Conservation (phyloP, 2,888 invertebrate genomes). For the Himalopsyche kuldschensis region DNA sequence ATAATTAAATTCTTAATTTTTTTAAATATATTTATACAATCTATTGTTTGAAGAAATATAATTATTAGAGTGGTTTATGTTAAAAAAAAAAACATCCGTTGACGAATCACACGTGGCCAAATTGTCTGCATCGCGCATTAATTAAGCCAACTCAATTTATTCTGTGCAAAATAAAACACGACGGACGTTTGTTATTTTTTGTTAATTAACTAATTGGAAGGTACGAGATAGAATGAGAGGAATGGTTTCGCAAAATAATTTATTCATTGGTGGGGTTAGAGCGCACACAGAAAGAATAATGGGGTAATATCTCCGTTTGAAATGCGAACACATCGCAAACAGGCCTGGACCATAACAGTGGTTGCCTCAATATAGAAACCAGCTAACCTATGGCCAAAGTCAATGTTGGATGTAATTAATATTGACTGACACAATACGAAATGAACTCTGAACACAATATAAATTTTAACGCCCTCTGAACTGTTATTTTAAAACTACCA, state of each 20-base stretch:
- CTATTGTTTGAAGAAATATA: no score
- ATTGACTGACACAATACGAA: not conserved
- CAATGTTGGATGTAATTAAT: not conserved
- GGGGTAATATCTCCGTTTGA: conserved; percentile 28
- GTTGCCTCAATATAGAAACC: not conserved
- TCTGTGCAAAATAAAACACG: conserved; percentile 18
- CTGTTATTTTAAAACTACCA: no score
- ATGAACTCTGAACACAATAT: not conserved
- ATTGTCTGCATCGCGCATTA: conserved; percentile 23
- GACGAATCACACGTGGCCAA: not conserved
- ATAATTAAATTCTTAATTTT: no score
- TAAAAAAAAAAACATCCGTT: not conserved
- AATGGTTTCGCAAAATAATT: conserved; percentile 23
- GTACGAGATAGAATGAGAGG: conserved; percentile 8
- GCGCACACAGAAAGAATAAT: conserved; percentile 31
- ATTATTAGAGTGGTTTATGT: no score
- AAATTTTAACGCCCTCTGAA: not conserved
- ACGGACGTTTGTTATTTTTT: conserved; percentile 34
- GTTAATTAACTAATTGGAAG: conserved; percentile 40
- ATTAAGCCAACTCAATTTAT: conserved; percentile 37
- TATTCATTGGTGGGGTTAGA: conserved; percentile 34
- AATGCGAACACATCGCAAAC: conserved; percentile 10
- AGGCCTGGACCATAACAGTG: not conserved
- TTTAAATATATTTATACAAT: no score
- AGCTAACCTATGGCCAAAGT: not conserved